These are phyloP conservation scores for Tipula unca DNA, from an alignment of 2,888 invertebrate species.

Conservation along the genomic window DNA sequence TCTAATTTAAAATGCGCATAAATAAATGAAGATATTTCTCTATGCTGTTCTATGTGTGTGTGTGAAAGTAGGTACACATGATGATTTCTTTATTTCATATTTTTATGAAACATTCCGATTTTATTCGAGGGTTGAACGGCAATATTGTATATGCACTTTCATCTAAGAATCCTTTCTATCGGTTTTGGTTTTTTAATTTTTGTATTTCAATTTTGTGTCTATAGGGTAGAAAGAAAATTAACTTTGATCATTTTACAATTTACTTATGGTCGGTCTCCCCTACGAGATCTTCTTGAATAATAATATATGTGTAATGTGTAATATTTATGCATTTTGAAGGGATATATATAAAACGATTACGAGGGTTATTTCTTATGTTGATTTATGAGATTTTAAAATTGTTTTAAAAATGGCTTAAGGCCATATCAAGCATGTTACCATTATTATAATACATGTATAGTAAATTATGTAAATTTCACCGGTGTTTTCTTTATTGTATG, in stretches of 20 bases:
- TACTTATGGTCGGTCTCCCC: neutral
- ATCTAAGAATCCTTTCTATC: neutral
- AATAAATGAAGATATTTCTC: neutral
- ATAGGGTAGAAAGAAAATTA: neutral
- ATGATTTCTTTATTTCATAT: neutral
- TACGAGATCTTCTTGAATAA: neutral
- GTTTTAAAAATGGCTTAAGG: neutral
- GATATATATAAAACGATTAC: neutral
- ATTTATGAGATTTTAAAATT: constrained; percentile 3
- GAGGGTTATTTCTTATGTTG: neutral
- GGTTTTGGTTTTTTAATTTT: neutral
- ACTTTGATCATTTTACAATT: constrained; percentile 4
- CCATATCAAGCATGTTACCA: neutral
- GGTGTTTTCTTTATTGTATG: neutral
- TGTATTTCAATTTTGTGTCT: neutral
- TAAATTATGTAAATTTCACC: neutral
- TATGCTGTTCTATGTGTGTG: neutral
- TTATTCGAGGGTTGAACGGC: neutral
- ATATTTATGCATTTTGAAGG: neutral
- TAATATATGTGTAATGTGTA: neutral
- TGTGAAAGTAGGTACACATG: neutral
- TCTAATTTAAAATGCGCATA: constrained; percentile 8
- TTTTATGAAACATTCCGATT: neutral
- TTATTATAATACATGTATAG: neutral
- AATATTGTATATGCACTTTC: neutral